phyloP scores from a whole-genome alignment of 2,888 invertebrate species.

The Zaprionus lineosus region DNA sequence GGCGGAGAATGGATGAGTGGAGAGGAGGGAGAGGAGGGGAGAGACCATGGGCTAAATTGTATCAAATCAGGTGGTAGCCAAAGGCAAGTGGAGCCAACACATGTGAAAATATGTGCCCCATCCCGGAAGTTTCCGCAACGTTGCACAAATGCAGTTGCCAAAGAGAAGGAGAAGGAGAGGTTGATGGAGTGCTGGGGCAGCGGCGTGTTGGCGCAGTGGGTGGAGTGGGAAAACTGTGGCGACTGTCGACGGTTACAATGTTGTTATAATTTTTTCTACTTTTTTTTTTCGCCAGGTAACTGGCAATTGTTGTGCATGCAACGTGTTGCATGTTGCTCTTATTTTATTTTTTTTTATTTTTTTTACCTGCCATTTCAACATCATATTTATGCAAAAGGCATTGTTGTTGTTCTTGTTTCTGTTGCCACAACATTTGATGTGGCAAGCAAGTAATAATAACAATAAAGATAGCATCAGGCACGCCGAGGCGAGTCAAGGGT shows the following conservation, averaged over 20 bases:
- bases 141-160: constrained; percentile 26
- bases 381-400: constrained; percentile 66
- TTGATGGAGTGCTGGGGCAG: no score
- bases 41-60: constrained; percentile 46
- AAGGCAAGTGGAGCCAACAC: constrained; percentile 23
- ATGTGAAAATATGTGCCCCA: constrained; percentile 50
- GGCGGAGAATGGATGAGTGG: no score
- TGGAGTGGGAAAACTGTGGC: constrained; percentile 35
- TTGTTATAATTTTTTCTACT: constrained; percentile 54
- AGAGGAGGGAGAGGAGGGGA: constrained; percentile 15
- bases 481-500: no score
- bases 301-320: constrained; percentile 57
- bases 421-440: constrained; percentile 55
- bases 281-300: constrained; percentile 35
- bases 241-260: constrained; percentile 60
- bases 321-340: constrained; percentile 77
- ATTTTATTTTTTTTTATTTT: constrained; percentile 12
- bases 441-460: constrained; percentile 64
- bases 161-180: background rate
- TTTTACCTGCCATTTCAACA: constrained; percentile 47
- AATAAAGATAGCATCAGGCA: constrained; percentile 18
- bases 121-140: constrained; percentile 65
- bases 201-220: no score
- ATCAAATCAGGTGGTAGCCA: constrained; percentile 38
- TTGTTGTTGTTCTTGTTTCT: constrained; percentile 14